These are phyloP conservation scores for Clarias pachynema DNA, from an alignment of 2,797 vertebrate genomes.

Conservation along the genomic window DNA sequence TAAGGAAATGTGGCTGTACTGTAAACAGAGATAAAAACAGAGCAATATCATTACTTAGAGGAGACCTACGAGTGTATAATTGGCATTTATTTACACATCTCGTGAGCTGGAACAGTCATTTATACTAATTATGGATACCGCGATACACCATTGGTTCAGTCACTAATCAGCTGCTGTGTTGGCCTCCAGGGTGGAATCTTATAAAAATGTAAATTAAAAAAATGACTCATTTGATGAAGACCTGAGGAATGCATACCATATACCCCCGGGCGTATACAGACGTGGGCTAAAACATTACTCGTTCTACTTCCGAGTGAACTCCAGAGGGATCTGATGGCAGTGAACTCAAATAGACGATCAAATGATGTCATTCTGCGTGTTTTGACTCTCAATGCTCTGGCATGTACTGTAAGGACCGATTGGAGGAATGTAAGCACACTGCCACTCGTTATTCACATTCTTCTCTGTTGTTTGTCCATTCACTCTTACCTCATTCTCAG, in stretches of 20 bases:
- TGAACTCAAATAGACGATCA: background rate
- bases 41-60: conserved; percentile 11
- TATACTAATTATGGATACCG: background rate
- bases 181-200: background rate
- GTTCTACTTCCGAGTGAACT: background rate
- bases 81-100: conserved; percentile 5
- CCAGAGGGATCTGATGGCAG: background rate
- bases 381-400: too few species aligned
- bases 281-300: background rate
- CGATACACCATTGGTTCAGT: background rate
- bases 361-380: background rate
- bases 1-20: conserved; percentile 1
- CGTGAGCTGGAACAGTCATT: background rate
- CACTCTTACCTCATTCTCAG: too few species aligned
- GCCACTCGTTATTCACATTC: too few species aligned
- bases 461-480: too few species aligned
- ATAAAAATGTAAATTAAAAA: too few species aligned
- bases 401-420: too few species aligned
- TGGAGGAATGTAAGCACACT: too few species aligned
- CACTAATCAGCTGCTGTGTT: background rate
- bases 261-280: too few species aligned
- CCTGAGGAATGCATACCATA: background rate
- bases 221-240: background rate
- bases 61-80: background rate
- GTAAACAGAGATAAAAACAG: background rate